Percentiles rank a stretch among this genome's conserved stretches.
phyloP scores from a whole-genome alignment of 2,113 vertebrate species.

The Oriolus oriolus region DNA sequence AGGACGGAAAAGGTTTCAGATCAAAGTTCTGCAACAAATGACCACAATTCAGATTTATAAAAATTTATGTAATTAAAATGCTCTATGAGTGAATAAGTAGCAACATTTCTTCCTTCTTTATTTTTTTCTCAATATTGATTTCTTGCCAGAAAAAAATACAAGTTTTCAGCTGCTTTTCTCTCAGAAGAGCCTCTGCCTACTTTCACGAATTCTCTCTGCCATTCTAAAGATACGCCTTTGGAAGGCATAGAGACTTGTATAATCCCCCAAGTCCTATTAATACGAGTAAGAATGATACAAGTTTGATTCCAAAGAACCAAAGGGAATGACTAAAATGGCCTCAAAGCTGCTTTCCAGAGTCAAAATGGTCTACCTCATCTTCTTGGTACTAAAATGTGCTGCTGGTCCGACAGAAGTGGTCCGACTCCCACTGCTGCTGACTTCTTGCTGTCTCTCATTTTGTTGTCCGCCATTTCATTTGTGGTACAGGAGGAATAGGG shows the following conservation, averaged over 20 bases:
- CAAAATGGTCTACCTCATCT: background rate
- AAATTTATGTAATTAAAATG: background rate
- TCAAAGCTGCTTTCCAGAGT: background rate
- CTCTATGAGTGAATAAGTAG: background rate
- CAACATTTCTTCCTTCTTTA: background rate
- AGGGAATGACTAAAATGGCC: background rate
- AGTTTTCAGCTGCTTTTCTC: background rate
- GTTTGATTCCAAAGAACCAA: background rate
- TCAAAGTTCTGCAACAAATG: background rate
- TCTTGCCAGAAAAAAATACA: background rate
- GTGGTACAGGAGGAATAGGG: background rate
- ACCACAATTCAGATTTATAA: background rate
- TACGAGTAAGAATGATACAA: background rate
- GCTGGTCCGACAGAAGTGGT: background rate
- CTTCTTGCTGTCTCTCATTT: background rate
- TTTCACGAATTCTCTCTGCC: background rate
- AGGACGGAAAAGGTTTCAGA: background rate
- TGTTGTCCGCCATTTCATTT: slow-evolving; percentile 1
- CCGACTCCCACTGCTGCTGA: background rate
- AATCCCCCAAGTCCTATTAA: background rate
- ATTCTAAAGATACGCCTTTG: background rate
- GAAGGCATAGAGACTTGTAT: background rate
- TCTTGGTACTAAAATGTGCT: background rate
- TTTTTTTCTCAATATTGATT: background rate
- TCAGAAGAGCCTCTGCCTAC: background rate